Evolutionary conservation across 2,888 invertebrate species (phyloP).

Genomic region (Carcina quercana): DNA sequence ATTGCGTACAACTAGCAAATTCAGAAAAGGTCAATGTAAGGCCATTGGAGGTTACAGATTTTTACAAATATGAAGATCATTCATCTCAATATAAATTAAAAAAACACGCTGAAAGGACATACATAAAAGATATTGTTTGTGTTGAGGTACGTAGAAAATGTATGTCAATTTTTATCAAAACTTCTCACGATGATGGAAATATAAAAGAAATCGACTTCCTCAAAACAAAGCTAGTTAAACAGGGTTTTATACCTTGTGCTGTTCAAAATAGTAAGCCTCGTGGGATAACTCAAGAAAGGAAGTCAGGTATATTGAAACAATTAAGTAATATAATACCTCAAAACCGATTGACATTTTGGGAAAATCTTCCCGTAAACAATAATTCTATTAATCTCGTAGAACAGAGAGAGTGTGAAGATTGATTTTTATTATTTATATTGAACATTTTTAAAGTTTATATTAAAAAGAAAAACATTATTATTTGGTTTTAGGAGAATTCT

Average conservation of each 20-base stretch:
- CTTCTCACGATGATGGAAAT: conserved; percentile 2
- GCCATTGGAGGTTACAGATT: conserved; percentile 18
- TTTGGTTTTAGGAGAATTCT: not conserved
- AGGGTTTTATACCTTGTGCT: conserved; percentile 1
- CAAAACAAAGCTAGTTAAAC: conserved; percentile 1
- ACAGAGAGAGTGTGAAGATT: not conserved
- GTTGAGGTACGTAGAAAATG: not conserved
- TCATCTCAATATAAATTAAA: conserved; percentile 20
- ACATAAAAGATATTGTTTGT: conserved; percentile 1
- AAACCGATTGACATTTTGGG: conserved; percentile 1
- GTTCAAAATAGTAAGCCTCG: conserved; percentile 1
- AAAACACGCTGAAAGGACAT: conserved; percentile 4
- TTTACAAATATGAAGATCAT: conserved; percentile 19
- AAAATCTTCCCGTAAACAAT: conserved; percentile 2
- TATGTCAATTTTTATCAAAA: conserved; percentile 2
- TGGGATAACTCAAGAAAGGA: conserved; percentile 2
- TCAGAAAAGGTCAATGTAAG: conserved; percentile 9
- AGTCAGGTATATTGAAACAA: conserved; percentile 2
- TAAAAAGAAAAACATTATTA: not conserved
- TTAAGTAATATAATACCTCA: conserved; percentile 3
- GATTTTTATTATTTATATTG: not conserved
- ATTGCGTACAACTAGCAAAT: not conserved
- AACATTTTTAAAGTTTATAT: not conserved
- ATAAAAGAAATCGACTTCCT: conserved; percentile 2
- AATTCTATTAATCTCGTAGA: conserved; percentile 1